A percentile compares a stretch with the other conserved stretches of the same genome.
These are phyloP conservation scores for Trematomus bernacchii DNA, from an alignment of 2,797 vertebrate genomes.

Conservation along the genomic window DNA sequence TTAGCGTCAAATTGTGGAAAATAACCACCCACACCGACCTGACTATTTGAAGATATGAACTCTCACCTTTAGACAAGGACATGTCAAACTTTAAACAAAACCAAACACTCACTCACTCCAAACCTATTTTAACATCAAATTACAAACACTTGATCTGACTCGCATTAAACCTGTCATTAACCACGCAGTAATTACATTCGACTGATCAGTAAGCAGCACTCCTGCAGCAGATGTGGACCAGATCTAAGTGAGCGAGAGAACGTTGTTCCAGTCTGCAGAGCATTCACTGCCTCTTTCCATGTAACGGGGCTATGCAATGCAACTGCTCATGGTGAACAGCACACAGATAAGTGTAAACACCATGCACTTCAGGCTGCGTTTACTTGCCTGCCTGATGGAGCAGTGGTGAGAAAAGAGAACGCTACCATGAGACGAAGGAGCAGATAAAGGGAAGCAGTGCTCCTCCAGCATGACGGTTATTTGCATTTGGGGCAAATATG, in stretches of 20 bases:
- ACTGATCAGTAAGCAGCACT: constrained; percentile 17
- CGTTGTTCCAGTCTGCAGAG: constrained; percentile 50
- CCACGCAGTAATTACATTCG: constrained; percentile 23
- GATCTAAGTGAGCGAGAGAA: constrained; percentile 47
- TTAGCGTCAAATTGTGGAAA: constrained; percentile 37
- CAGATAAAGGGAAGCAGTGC: constrained; percentile 40
- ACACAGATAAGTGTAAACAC: constrained; percentile 54
- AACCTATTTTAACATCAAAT: constrained; percentile 17
- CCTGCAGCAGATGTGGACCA: constrained; percentile 35
- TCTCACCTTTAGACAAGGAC: constrained; percentile 48
- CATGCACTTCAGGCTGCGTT: constrained; percentile 41
- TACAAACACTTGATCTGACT: constrained; percentile 6
- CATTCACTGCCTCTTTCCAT: constrained; percentile 46
- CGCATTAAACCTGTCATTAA: constrained; percentile 38
- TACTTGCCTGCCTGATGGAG: constrained; percentile 45
- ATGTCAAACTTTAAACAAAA: constrained; percentile 31
- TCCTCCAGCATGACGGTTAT: constrained; percentile 40
- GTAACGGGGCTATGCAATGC: constrained; percentile 44
- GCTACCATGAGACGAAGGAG: constrained; percentile 37
- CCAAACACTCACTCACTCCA: background rate
- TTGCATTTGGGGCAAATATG: constrained; percentile 59
- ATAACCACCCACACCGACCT: constrained; percentile 19
- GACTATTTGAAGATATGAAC: constrained; percentile 59
- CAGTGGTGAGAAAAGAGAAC: constrained; percentile 37
- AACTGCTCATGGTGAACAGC: constrained; percentile 42